Conservation (phyloP, 1,140 invertebrate genomes). For the Achroia grisella region DNA sequence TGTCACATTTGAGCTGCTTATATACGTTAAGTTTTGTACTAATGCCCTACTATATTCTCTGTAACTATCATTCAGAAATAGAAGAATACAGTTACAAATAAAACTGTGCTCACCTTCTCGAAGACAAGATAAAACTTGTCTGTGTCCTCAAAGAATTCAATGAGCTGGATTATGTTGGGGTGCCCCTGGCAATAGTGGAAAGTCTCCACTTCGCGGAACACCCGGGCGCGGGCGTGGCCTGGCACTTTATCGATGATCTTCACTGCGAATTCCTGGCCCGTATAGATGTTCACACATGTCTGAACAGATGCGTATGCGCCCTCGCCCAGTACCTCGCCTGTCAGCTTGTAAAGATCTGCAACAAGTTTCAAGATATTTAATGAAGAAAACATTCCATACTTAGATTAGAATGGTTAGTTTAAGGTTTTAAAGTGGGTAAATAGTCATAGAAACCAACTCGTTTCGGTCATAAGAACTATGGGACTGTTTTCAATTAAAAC, state of each 20-base stretch:
- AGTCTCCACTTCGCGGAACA: slow-evolving; percentile 98
- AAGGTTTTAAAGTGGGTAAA: too few species aligned
- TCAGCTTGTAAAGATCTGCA: slow-evolving; percentile 94
- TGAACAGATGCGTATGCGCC: slow-evolving; percentile 97
- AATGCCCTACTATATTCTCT: too few species aligned
- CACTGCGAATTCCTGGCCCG: slow-evolving; percentile 95
- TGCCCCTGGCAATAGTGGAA: slow-evolving; percentile 98
- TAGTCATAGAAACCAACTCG: too few species aligned
- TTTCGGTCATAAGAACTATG: too few species aligned
- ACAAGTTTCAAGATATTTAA: too few species aligned
- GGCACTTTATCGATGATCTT: slow-evolving; percentile 98
- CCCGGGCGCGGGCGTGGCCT: slow-evolving; percentile 91
- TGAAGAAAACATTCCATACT: too few species aligned
- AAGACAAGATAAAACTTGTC: slow-evolving; percentile 98
- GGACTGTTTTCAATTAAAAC: too few species aligned
- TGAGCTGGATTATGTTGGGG: slow-evolving; percentile 96
- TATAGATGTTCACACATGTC: slow-evolving; percentile 93
- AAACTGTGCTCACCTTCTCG: slow-evolving; percentile 84
- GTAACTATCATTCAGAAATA: too few species aligned
- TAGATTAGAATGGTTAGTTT: too few species aligned
- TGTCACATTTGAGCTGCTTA: too few species aligned
- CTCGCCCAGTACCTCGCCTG: slow-evolving; percentile 95
- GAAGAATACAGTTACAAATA: too few species aligned
- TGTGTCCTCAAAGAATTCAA: slow-evolving; percentile 98
- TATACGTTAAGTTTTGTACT: too few species aligned